These are phyloP conservation scores for Gadopsis marmoratus DNA, from an alignment of 2,797 vertebrate genomes.

Conservation along the genomic window DNA sequence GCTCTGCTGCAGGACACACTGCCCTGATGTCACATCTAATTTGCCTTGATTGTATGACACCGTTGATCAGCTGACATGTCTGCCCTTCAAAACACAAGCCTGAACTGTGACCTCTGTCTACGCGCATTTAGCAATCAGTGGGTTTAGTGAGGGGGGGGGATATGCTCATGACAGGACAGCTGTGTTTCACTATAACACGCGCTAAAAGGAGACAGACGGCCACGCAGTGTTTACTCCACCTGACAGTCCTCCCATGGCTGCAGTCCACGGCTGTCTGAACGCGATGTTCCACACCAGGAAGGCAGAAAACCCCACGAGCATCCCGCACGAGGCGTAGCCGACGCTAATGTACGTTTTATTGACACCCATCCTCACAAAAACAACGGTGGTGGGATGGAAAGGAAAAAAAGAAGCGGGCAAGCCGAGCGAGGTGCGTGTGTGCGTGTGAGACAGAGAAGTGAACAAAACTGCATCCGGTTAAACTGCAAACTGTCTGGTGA, in stretches of 20 bases:
- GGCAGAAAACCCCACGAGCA: conserved; percentile 86
- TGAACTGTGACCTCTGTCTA: neutral
- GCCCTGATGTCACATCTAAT: too few species aligned
- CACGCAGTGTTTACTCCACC: conserved; percentile 79
- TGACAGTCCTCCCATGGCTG: conserved; percentile 93
- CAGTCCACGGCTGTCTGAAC: conserved; percentile 90
- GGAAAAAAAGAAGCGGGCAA: neutral
- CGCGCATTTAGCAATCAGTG: neutral
- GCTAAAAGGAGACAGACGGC: neutral
- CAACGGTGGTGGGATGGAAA: neutral
- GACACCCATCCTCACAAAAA: conserved; percentile 69
- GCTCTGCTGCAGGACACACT: too few species aligned
- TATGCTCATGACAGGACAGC: neutral
- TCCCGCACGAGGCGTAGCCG: conserved; percentile 87
- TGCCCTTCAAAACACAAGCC: neutral
- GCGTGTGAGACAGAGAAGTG: neutral
- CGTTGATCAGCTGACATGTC: neutral
- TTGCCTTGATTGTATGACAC: too few species aligned
- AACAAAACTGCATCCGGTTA: conserved; percentile 56
- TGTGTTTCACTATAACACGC: neutral
- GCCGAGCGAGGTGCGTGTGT: neutral
- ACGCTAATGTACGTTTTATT: conserved; percentile 84
- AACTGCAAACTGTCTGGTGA: neutral
- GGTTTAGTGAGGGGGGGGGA: neutral
- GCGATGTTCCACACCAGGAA: conserved; percentile 91